A percentile compares a stretch with the other conserved stretches of the same genome.
Evolutionary conservation across 1,140 invertebrate species (phyloP).

Genomic region (Augochlora pura): DNA sequence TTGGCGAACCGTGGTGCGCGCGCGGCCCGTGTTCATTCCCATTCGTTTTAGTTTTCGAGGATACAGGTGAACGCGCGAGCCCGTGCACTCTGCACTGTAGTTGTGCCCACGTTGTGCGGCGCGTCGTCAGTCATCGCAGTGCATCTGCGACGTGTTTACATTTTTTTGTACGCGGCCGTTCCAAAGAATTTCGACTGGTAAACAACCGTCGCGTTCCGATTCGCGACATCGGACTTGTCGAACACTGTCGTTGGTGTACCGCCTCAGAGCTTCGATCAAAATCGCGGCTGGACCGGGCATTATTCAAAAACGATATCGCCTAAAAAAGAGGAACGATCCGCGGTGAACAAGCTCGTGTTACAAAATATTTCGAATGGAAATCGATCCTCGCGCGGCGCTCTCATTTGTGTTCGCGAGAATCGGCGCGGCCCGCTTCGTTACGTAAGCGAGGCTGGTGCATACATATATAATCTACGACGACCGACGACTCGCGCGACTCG

Average conservation of each 20-base stretch:
- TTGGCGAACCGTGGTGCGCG: constrained; percentile 3
- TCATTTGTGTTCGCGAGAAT: too few relatives aligned
- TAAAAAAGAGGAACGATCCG: too few relatives aligned
- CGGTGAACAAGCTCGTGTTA: too few relatives aligned
- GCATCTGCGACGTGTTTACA: constrained; percentile 11
- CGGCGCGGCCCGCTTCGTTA: background rate
- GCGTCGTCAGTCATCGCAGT: constrained; percentile 48
- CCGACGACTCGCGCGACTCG: background rate
- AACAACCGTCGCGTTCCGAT: too few relatives aligned
- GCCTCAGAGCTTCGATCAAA: too few relatives aligned
- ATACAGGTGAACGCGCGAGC: constrained; percentile 45
- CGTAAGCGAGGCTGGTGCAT: background rate
- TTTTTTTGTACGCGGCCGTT: background rate
- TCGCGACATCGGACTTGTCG: too few relatives aligned
- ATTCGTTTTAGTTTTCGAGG: constrained; percentile 46
- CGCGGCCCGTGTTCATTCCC: background rate
- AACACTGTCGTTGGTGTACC: too few relatives aligned
- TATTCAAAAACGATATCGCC: too few relatives aligned
- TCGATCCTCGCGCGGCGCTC: too few relatives aligned
- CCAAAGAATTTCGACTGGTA: too few relatives aligned
- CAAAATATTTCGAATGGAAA: too few relatives aligned
- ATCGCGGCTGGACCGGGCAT: too few relatives aligned
- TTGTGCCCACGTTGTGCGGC: constrained; percentile 24
- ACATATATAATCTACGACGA: background rate
- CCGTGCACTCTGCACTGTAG: background rate